Evolutionary conservation across 2,888 invertebrate genomes (phyloP).

Genomic region (Nephrotoma flavescens): DNA sequence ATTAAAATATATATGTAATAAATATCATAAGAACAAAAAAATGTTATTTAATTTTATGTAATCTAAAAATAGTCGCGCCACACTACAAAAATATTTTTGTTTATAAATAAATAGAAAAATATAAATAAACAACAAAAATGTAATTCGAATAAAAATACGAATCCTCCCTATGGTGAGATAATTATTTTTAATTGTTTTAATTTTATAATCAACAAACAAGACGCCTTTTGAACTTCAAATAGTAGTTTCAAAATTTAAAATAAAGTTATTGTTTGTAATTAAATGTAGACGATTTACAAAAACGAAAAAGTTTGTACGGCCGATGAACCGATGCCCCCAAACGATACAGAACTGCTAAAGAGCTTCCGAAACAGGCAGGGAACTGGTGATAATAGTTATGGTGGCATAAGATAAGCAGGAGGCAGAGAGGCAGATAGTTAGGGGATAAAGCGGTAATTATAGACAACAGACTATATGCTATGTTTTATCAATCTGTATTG

Average conservation of each 20-base stretch:
- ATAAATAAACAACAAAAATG: neutral
- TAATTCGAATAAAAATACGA: neutral
- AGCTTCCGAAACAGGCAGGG: too few relatives aligned
- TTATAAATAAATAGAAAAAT: neutral
- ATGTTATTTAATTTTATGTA: neutral
- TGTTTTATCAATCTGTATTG: too few relatives aligned
- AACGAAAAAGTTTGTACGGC: too few relatives aligned
- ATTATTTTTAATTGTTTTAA: neutral
- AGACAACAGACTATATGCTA: too few relatives aligned
- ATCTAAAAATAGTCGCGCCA: neutral
- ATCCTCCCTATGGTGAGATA: neutral
- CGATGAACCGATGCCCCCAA: too few relatives aligned
- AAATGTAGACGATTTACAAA: too few relatives aligned
- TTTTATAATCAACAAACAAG: neutral
- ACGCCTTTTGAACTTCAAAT: neutral
- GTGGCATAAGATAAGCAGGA: too few relatives aligned
- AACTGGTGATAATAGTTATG: too few relatives aligned
- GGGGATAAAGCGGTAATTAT: too few relatives aligned
- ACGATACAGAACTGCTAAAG: too few relatives aligned
- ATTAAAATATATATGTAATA: neutral
- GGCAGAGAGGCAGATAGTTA: too few relatives aligned
- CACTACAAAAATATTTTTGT: neutral
- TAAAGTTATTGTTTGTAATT: too few relatives aligned
- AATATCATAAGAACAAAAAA: neutral
- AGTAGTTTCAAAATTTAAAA: neutral